These are phyloP conservation scores for Ephydatia muelleri DNA, from an alignment of 37 sponge, comb jelly and placozoan genomes.

Conservation along the genomic window DNA sequence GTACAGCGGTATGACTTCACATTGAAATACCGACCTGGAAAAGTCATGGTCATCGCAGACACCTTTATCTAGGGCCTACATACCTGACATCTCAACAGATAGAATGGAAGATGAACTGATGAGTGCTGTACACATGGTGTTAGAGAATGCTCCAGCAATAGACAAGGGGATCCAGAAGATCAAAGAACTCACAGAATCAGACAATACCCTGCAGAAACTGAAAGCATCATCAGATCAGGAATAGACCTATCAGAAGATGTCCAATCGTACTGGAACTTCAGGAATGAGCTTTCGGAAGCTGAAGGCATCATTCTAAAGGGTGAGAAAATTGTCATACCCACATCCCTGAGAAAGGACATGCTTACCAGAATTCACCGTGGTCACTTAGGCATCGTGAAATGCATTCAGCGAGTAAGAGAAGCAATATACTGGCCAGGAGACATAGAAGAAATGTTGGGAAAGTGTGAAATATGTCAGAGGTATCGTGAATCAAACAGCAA, in stretches of 20 bases:
- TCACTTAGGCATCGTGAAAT: conserved; percentile 49
- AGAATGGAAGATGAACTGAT: too few species aligned
- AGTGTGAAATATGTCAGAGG: conserved; percentile 25
- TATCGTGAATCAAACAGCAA: conserved; percentile 12
- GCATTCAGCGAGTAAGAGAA: conserved; percentile 22
- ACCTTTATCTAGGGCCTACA: conserved; percentile 19
- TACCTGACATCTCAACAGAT: background rate
- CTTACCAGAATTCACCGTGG: conserved; percentile 41
- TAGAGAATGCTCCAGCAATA: too few species aligned
- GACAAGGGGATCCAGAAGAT: background rate
- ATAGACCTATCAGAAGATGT: background rate
- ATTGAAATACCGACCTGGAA: background rate
- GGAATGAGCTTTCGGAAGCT: conserved; percentile 16
- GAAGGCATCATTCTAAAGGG: conserved; percentile 37
- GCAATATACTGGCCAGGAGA: conserved; percentile 56
- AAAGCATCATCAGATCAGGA: background rate
- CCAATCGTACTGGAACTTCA: conserved; percentile 9
- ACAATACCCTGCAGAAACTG: conserved; percentile 2
- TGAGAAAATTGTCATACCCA: conserved; percentile 26
- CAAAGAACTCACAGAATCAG: conserved; percentile 1
- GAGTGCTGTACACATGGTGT: too few species aligned
- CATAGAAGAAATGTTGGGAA: conserved; percentile 26
- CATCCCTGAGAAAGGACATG: conserved; percentile 9
- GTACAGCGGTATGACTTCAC: conserved; percentile 8
- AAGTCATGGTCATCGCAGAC: conserved; percentile 18